phyloP scores from a whole-genome alignment of 1,140 invertebrate genomes.

The Wiebesia pumilae region DNA sequence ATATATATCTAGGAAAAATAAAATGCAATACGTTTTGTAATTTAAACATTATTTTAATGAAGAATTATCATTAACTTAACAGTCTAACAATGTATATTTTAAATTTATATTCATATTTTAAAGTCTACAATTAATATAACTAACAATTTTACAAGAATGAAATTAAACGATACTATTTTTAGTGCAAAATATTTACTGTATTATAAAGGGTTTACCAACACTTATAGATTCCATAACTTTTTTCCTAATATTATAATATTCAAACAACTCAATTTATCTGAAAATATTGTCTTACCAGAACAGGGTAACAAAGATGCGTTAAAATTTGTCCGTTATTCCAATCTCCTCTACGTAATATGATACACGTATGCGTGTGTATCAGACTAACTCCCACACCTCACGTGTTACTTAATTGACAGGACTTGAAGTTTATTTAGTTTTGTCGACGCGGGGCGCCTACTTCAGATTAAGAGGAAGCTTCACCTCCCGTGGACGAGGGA shows the following conservation, averaged over 20 bases:
- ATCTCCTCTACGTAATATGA: not conserved
- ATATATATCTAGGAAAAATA: too few relatives aligned
- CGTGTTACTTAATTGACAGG: slow-evolving; percentile 44
- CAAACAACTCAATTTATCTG: slow-evolving; percentile 28
- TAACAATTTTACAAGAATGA: too few relatives aligned
- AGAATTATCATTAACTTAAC: too few relatives aligned
- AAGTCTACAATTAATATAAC: too few relatives aligned
- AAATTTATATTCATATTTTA: too few relatives aligned
- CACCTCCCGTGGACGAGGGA: slow-evolving; percentile 17
- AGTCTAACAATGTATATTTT: too few relatives aligned
- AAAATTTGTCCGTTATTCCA: slow-evolving; percentile 20
- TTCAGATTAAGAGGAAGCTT: slow-evolving; percentile 33
- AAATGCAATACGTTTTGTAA: too few relatives aligned
- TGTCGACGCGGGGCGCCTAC: not conserved
- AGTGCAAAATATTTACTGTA: too few relatives aligned
- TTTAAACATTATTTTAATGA: too few relatives aligned
- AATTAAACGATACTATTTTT: too few relatives aligned
- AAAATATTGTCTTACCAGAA: slow-evolving; percentile 27
- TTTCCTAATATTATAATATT: not conserved
- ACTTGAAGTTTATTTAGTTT: slow-evolving; percentile 35
- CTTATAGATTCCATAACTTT: too few relatives aligned
- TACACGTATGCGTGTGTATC: not conserved
- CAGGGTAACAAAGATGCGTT: not conserved
- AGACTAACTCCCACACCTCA: slow-evolving; percentile 33
- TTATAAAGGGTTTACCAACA: too few relatives aligned